Base-by-base conservation (phyloP, 2,888 invertebrate genomes). In the Auanema sp. region DNA sequence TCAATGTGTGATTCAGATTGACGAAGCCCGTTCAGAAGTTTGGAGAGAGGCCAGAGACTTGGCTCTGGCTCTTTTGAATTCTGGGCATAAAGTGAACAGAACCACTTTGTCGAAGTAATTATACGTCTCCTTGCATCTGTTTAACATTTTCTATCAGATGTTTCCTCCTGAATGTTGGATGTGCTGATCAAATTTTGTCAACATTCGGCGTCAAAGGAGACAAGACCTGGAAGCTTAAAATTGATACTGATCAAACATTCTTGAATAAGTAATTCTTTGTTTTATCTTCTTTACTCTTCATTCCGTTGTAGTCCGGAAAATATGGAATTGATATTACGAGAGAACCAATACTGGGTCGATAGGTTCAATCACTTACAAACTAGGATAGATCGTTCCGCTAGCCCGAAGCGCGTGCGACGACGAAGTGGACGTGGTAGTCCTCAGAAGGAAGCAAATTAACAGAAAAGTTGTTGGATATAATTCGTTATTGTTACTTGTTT, bases 41-140 rank as follows among this genome's bases (percentile, higher is more conserved):
- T 72, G 72, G 72, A 56, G 72, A 59, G 65, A 68, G 42, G 72
- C 72, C 0, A 58, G 72, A 14, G 70, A 72, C 40, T 54, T 72
- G 40, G 69, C 70, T 8, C 64, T 72, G 12, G 65, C 64, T 49
- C 50, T 72, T 2, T 53, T 72, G 11, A 68, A 68, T 44, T 68
- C 58, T 2, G 70, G 68, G 1, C 70, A 68, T 51, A 25, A 64
- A 16, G 65, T 72, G 21, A 68, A 68, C 0, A 16, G 68, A n/a
- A 18, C 61, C 2, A 66, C 71, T 8, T 53, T 71, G 10, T 66
- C 62, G 11, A 68, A 62, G 66, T 64, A 4, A 18, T 59, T 21
- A 16, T n/a, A 52, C n/a, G 18, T 23, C 8, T 52, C 1, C 8
- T 1, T n/a, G 11, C 8, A 8, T 52, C 1, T 12, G 5, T 21